phyloP scores from a whole-genome alignment of 37 sponge, comb jelly and placozoan species.

The Cladorhizidae sp. region DNA sequence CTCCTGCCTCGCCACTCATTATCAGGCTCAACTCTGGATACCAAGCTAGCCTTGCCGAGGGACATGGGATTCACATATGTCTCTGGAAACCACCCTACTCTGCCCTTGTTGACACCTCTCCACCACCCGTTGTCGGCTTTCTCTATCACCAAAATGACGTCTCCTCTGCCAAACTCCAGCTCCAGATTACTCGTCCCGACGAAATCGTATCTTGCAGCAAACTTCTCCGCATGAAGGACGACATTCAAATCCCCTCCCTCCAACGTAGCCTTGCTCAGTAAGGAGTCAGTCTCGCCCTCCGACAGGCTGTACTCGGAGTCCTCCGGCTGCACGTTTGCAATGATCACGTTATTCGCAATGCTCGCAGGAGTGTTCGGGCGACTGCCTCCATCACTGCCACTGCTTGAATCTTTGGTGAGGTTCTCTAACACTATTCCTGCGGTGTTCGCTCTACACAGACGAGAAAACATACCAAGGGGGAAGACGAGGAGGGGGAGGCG shows the following conservation, averaged over 20 bases:
- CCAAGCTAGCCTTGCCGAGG: background rate
- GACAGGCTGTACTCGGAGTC: background rate
- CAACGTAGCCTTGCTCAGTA: background rate
- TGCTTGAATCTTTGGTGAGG: background rate
- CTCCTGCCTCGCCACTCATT: background rate
- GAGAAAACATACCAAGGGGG: background rate
- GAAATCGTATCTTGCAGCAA: conserved; percentile 45
- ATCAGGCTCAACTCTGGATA: background rate
- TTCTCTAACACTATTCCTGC: conserved; percentile 4
- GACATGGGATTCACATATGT: conserved; percentile 36
- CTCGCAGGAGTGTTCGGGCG: conserved; percentile 22
- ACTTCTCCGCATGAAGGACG: conserved; percentile 16
- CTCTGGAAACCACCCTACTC: conserved; percentile 76
- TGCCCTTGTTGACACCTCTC: conserved; percentile 55
- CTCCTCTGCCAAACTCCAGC: conserved; percentile 51
- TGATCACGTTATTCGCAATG: conserved; percentile 11
- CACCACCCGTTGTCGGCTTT: conserved; percentile 68
- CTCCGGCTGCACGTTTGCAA: background rate
- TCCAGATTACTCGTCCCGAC: conserved; percentile 42
- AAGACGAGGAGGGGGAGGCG: no score
- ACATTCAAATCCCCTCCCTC: background rate
- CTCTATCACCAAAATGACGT: conserved; percentile 65
- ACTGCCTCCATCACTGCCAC: background rate
- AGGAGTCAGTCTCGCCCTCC: background rate
- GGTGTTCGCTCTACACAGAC: background rate